Percentiles rank a stretch among this genome's conserved stretches.
These are phyloP conservation scores for Zoanthus sociatus DNA, from an alignment of 92 coral and sea anemone genomes.

Conservation along the genomic window DNA sequence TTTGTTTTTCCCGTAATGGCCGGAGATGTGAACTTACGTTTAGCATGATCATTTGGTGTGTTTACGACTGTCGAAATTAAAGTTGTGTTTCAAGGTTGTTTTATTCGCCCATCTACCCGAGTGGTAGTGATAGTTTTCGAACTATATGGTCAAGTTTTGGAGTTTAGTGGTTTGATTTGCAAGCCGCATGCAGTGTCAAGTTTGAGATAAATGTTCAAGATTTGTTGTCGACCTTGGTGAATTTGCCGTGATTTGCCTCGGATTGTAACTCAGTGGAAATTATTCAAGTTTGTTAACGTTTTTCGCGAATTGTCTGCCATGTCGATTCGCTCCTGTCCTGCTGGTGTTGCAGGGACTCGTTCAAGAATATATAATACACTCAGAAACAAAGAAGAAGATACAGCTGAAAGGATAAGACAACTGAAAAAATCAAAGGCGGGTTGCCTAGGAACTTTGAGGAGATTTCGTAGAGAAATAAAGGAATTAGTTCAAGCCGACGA, in stretches of 20 bases:
- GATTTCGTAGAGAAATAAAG: conserved; percentile 15
- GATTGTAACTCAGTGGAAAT: no score
- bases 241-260: no score
- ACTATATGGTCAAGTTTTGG: no score
- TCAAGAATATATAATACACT: conserved; percentile 13
- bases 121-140: no score
- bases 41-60: no score
- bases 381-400: conserved; percentile 11
- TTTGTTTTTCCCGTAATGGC: no score
- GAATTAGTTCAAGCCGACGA: not conserved
- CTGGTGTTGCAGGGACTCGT: conserved; percentile 16
- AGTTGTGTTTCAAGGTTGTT: no score
- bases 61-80: no score
- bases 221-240: no score
- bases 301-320: conserved; percentile 3
- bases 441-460: conserved; percentile 5
- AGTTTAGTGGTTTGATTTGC: not conserved
- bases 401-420: conserved; percentile 7
- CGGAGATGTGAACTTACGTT: no score
- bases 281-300: not conserved
- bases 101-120: no score
- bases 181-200: conserved; percentile 6
- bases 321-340: conserved; percentile 16
- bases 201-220: not conserved
- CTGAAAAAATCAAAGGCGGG: not conserved